These are phyloP conservation scores for Flexamia atlantica DNA, from an alignment of 2,888 invertebrate species.

Conservation along the genomic window DNA sequence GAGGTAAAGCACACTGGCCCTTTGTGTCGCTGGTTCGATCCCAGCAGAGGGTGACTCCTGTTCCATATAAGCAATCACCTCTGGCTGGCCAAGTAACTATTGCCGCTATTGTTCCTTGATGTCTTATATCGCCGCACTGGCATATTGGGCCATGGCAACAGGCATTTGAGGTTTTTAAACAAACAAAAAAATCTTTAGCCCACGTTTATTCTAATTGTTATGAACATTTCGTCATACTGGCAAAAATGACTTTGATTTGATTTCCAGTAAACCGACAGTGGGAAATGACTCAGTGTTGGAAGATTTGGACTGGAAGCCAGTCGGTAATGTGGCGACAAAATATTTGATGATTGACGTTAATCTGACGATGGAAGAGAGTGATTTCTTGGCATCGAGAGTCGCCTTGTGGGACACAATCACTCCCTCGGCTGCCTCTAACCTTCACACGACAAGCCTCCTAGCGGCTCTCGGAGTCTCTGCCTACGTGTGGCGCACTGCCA, in stretches of 20 bases:
- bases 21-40: too few relatives aligned
- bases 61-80: too few relatives aligned
- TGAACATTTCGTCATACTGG: too few relatives aligned
- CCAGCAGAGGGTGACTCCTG: too few relatives aligned
- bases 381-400: slow-evolving; percentile 18
- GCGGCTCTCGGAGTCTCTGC: not conserved
- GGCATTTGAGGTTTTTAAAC: too few relatives aligned
- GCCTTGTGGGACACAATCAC: slow-evolving; percentile 41
- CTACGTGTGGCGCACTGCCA: not conserved
- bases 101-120: too few relatives aligned
- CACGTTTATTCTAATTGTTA: too few relatives aligned
- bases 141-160: too few relatives aligned
- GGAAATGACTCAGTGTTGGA: not conserved
- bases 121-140: too few relatives aligned
- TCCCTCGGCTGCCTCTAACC: not conserved
- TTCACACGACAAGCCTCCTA: not conserved
- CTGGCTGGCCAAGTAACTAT: too few relatives aligned
- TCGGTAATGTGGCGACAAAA: not conserved
- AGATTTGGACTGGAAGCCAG: slow-evolving; percentile 7
- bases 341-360: not conserved
- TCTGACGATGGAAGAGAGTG: not conserved
- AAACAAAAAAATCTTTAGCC: too few relatives aligned
- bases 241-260: not conserved
- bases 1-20: too few relatives aligned
- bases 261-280: slow-evolving; percentile 20